Evolutionary conservation across 2,113 vertebrate species (phyloP), one percentile per base, ranked within the genome.

Genomic region (Colossoma macropomum): DNA sequence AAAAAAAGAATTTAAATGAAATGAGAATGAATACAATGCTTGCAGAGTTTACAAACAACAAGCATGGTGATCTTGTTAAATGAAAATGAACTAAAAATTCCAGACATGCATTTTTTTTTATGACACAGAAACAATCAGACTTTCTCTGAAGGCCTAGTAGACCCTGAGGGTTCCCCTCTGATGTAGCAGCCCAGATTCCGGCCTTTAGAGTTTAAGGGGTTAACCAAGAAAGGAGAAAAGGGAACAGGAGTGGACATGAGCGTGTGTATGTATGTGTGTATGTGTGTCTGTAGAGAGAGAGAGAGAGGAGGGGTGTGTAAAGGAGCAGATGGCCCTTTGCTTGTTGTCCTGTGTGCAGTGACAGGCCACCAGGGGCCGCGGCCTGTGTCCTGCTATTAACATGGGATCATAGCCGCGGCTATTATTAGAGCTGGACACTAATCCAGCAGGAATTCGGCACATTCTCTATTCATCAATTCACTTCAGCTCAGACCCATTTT

Each of bases 401-500:
- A 81, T 73, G 71, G 71, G 80, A 74, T 50, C 71, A 38, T 81
- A 50, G 79, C 60, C 12, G 70, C 3, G 70, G 41, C 71, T 74
- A 81, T 81, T 74, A 63, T 81, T 75, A 63, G 59, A 30, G 45
- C 71, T 41, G 70, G 41, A 60, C 54, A 19, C 41, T 75, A 62
- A 75, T 81, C 80, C 70, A 52, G 28, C 5, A 45, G 48, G 80
- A 63, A 50, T 81, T 48, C 71, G 65, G 71, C 41, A 21, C 50
- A 69, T 32, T 79, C 63, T 68, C 41, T 79, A 69, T 79, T 79
- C 77, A 79, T 52, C 75, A 76, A 32, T 79, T 48, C 78, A 68
- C 34, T 45, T 25, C 56, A 78, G 54, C 2, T 77, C 30, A n/a
- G 54, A 12, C 17, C 16, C 48, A 19, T 13, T 56, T 52, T 7